A percentile compares a stretch with the other conserved stretches of the same genome.
These are phyloP conservation scores for Dendrolimus houi DNA, from an alignment of 2,888 invertebrate genomes.

Conservation along the genomic window DNA sequence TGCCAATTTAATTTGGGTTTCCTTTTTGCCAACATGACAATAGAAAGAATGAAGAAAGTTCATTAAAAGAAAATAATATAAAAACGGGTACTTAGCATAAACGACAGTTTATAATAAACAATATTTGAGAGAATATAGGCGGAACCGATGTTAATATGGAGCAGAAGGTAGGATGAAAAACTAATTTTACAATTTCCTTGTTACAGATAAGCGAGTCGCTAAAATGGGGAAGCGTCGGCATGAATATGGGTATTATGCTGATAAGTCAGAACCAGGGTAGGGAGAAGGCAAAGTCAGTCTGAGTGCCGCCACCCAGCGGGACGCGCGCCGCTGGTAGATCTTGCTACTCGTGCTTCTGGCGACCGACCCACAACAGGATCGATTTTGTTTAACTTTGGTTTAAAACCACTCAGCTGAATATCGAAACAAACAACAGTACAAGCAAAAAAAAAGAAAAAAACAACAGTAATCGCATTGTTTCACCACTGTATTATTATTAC, in stretches of 20 bases:
- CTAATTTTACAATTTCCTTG: slow-evolving; percentile 30
- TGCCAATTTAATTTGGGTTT: too few species aligned
- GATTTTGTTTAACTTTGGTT: slow-evolving; percentile 44
- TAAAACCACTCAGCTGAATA: not conserved
- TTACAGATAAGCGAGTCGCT: slow-evolving; percentile 83
- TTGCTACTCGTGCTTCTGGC: slow-evolving; percentile 61
- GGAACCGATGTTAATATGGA: too few species aligned
- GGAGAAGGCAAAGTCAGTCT: slow-evolving; percentile 65
- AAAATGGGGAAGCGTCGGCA: slow-evolving; percentile 83
- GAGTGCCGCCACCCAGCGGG: slow-evolving; percentile 56
- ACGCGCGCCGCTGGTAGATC: slow-evolving; percentile 40
- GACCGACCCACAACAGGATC: slow-evolving; percentile 42
- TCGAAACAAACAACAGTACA: slow-evolving; percentile 1
- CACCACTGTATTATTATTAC: too few species aligned
- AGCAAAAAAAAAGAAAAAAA: too few species aligned
- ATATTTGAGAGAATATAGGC: too few species aligned
- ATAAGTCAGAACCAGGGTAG: slow-evolving; percentile 70
- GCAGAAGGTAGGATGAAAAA: not conserved
- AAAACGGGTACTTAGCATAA: too few species aligned
- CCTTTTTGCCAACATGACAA: too few species aligned
- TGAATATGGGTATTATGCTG: slow-evolving; percentile 81
- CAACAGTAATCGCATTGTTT: too few species aligned
- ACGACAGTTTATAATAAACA: too few species aligned
- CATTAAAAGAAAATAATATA: too few species aligned
- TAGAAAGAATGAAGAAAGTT: too few species aligned